Percentiles rank a stretch among this genome's conserved stretches.
These are phyloP conservation scores for Coilia nasus DNA, from an alignment of 2,797 vertebrate genomes.

Conservation along the genomic window DNA sequence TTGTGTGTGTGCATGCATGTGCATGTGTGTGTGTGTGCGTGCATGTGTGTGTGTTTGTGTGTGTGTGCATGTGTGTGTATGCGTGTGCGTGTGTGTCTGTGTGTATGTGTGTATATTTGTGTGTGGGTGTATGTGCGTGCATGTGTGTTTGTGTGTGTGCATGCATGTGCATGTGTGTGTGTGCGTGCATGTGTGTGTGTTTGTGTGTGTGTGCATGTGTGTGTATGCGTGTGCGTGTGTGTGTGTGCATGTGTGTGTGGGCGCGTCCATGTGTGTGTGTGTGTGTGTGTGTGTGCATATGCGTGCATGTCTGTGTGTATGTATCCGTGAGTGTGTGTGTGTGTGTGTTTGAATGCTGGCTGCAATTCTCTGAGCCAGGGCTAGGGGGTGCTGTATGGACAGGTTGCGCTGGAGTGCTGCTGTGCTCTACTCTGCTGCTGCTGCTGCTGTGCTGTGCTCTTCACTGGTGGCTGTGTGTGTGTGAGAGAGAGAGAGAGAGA, in stretches of 20 bases:
- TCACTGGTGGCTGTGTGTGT: neutral
- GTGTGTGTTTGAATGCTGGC: slow-evolving; percentile 21
- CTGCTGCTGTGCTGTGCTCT: neutral
- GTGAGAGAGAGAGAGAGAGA: neutral
- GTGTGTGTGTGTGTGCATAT: slow-evolving; percentile 21
- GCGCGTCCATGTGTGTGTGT: neutral
- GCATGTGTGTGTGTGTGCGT: neutral
- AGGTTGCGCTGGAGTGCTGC: slow-evolving; percentile 44
- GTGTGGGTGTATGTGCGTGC: neutral
- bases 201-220: neutral
- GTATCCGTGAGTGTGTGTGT: neutral
- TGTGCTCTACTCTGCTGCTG: neutral
- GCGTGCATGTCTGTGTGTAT: neutral
- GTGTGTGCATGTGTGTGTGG: neutral
- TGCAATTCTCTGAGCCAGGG: slow-evolving; percentile 56
- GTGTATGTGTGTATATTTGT: neutral
- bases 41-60: neutral
- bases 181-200: neutral
- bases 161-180: neutral
- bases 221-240: neutral
- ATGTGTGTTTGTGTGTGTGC: neutral
- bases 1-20: slow-evolving; percentile 17
- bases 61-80: neutral
- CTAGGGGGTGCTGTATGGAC: slow-evolving; percentile 65
- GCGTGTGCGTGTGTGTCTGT: slow-evolving; percentile 20